These are phyloP conservation scores for Drosophila sordidapex DNA, from an alignment of 2,888 invertebrate genomes.

Conservation along the genomic window DNA sequence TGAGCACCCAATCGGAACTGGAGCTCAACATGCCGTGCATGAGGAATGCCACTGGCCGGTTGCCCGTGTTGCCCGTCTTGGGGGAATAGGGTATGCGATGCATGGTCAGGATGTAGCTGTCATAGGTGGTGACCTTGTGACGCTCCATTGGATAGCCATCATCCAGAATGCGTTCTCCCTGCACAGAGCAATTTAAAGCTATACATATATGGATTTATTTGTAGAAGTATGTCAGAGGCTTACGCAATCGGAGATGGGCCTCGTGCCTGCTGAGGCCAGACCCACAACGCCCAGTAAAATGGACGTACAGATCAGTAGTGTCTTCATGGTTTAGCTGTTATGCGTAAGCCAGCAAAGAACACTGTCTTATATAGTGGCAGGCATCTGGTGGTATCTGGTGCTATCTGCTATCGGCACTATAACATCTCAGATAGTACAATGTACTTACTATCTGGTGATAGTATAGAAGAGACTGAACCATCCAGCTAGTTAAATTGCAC, in stretches of 20 bases:
- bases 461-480: constrained; percentile 16
- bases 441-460: constrained; percentile 54
- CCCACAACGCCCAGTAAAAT: constrained; percentile 49
- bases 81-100: constrained; percentile 90
- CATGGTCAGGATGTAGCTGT: constrained; percentile 92
- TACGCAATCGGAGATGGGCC: constrained; percentile 81
- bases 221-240: constrained; percentile 16
- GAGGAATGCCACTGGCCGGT: constrained; percentile 72
- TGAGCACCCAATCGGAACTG: constrained; percentile 75
- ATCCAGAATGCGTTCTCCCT: constrained; percentile 75
- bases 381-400: not conserved
- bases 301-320: constrained; percentile 35
- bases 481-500: constrained; percentile 20
- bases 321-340: constrained; percentile 45
- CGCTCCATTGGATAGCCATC: constrained; percentile 88
- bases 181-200: not conserved
- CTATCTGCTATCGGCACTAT: constrained; percentile 16
- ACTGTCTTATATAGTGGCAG: constrained; percentile 51
- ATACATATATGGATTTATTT: not conserved
- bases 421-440: constrained; percentile 24
- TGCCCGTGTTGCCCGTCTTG: constrained; percentile 34
- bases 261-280: constrained; percentile 34
- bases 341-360: not conserved
- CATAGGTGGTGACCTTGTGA: constrained; percentile 89
- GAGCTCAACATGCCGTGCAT: constrained; percentile 80